A percentile compares a stretch with the other conserved stretches of the same genome.
Evolutionary conservation across 2,797 vertebrate species (phyloP).

Genomic region (Enteromius unitaeniatus): DNA sequence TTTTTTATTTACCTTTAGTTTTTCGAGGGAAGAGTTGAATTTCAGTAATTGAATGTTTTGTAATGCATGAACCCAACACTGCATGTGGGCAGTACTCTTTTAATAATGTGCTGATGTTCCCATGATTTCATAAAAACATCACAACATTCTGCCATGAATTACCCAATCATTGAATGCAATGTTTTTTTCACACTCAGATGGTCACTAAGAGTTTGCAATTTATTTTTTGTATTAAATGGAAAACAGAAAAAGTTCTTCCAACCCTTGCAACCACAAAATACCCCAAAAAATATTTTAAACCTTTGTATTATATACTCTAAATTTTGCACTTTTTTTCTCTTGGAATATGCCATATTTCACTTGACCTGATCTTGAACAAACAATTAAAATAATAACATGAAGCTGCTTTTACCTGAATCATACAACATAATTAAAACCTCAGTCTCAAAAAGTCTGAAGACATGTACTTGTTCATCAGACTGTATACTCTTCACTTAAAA

Average conservation of each 20-base stretch:
- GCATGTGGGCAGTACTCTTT: background rate
- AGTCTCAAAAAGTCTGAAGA: no score
- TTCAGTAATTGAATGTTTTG: background rate
- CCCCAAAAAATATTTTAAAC: no score
- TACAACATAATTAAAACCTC: background rate
- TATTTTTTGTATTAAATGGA: background rate
- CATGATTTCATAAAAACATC: constrained; percentile 12
- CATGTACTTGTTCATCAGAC: background rate
- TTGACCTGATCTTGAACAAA: background rate
- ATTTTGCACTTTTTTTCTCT: no score
- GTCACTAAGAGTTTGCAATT: background rate
- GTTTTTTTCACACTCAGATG: background rate
- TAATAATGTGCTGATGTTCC: background rate
- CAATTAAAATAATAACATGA: background rate
- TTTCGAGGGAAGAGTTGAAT: background rate
- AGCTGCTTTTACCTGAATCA: background rate
- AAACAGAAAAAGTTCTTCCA: background rate
- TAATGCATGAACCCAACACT: background rate
- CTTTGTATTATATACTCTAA: no score
- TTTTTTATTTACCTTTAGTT: no score
- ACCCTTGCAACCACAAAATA: no score
- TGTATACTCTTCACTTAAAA: background rate
- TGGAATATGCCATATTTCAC: background rate
- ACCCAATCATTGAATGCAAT: background rate
- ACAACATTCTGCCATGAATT: background rate